These are phyloP conservation scores for Paramuricea clavata DNA, from an alignment of 92 coral and sea anemone species.

Conservation along the genomic window DNA sequence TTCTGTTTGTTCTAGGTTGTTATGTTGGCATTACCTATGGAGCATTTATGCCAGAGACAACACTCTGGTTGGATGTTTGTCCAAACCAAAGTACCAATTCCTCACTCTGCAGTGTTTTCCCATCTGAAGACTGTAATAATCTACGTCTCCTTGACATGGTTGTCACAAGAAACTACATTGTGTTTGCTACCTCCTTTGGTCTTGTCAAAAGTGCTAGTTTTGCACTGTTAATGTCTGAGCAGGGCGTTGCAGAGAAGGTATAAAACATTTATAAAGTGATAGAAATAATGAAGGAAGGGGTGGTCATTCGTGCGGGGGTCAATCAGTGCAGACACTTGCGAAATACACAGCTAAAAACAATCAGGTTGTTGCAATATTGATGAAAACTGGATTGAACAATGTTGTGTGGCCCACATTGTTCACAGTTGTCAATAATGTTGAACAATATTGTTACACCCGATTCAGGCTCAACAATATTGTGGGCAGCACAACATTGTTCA, in stretches of 20 bases:
- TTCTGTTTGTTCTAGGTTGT: conserved; percentile 70
- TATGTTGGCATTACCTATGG: conserved; percentile 86
- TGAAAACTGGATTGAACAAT: too few species aligned
- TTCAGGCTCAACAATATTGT: too few species aligned
- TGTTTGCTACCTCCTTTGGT: conserved; percentile 86
- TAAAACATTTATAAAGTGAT: too few species aligned
- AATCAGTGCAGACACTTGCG: too few species aligned
- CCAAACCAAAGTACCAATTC: conserved; percentile 1
- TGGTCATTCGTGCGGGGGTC: too few species aligned
- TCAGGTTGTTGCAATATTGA: too few species aligned
- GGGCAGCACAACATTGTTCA: too few species aligned
- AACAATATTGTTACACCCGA: too few species aligned
- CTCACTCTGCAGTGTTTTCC: conserved; percentile 81
- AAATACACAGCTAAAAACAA: too few species aligned
- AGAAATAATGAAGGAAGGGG: too few species aligned
- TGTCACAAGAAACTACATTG: conserved; percentile 71
- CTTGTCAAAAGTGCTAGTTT: conserved; percentile 57
- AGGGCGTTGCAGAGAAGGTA: conserved; percentile 37
- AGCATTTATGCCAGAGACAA: conserved; percentile 79
- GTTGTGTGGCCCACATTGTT: too few species aligned
- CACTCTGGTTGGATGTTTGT: conserved; percentile 79
- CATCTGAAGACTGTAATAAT: conserved; percentile 70
- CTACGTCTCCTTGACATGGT: conserved; percentile 77
- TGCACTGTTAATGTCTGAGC: not conserved
- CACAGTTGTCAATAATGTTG: too few species aligned